Percentiles rank a stretch among this genome's conserved stretches.
Conservation (phyloP, 2,113 vertebrate genomes). For the Pomatorhinus ruficollis region DNA sequence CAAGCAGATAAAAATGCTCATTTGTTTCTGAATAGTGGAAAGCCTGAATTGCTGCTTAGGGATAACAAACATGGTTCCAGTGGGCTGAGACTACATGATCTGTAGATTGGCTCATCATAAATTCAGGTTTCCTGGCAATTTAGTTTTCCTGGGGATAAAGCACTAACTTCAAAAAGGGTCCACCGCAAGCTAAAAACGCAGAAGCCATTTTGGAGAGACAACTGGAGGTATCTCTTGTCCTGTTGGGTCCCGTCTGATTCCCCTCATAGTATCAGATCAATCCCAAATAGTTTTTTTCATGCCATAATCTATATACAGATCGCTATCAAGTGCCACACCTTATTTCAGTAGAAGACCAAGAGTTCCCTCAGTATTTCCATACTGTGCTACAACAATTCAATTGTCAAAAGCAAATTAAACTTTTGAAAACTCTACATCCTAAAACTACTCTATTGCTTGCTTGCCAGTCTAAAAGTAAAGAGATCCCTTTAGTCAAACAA, state of each 20-base stretch:
- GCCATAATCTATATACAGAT: neutral
- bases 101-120: neutral
- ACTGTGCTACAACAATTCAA: neutral
- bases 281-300: neutral
- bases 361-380: neutral
- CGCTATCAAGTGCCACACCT: neutral
- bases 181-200: neutral
- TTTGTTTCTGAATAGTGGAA: slow-evolving; percentile 1
- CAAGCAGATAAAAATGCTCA: slow-evolving; percentile 23
- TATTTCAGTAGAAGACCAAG: neutral
- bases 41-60: neutral
- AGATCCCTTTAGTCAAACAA: neutral
- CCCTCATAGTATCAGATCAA: neutral
- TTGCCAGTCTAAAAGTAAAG: neutral
- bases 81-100: neutral
- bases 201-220: neutral
- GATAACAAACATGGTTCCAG: neutral
- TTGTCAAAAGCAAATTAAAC: neutral
- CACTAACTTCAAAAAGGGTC: neutral
- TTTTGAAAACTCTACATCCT: neutral
- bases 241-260: neutral
- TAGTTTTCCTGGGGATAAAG: neutral
- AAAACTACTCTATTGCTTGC: neutral
- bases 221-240: neutral
- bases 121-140: neutral